Base-by-base conservation (phyloP, 2,888 invertebrate genomes). In the Gari tellinella region DNA sequence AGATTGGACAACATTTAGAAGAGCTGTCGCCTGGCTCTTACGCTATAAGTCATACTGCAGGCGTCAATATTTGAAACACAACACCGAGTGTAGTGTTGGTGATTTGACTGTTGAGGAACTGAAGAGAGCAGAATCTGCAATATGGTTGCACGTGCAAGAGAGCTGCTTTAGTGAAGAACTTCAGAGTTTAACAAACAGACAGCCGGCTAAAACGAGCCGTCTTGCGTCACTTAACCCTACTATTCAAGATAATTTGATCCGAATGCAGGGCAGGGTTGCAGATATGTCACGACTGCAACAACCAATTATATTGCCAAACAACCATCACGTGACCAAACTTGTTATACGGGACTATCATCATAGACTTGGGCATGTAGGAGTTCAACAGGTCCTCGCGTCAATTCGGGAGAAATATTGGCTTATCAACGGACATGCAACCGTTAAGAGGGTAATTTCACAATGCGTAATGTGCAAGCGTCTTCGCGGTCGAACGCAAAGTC, bases 291-390 rank as follows among this genome's bases (percentile, higher is more conserved):
- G 10, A 19, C 12, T 15, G 19, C 49, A 17, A 14, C 41, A 8
- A 38, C 68, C 62, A 23, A 56, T 62, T n/a, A 62, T 69, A 15
- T 21, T 69, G 14, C 62, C 56, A 43, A 37, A 26, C n/a, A 49
- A 25, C 14, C 17, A 51, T 56, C 62, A 69, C 37, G 55, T 69
- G 48, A 62, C 68, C 14, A 31, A 31, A 25, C 41, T 66, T 7
- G n/a, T 66, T 15, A 57, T 63, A 19, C 41, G 45, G 7, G n/a
- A 56, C 19, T 51, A 58, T 40, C 66, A 58, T 37, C 45, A 58
- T 19, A 23, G 12, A 14, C 25, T 26, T 26, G 57, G 65, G n/a
- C 65, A 65, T 52, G 31, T 52, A 5, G 58, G 52, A 41, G 25
- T 12, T 15, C 65, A 65, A 55, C 55, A 61, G 1, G 55, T 61